Base-by-base conservation (phyloP, 2,113 vertebrate genomes). In the sheep (Ovis aries) region DNA sequence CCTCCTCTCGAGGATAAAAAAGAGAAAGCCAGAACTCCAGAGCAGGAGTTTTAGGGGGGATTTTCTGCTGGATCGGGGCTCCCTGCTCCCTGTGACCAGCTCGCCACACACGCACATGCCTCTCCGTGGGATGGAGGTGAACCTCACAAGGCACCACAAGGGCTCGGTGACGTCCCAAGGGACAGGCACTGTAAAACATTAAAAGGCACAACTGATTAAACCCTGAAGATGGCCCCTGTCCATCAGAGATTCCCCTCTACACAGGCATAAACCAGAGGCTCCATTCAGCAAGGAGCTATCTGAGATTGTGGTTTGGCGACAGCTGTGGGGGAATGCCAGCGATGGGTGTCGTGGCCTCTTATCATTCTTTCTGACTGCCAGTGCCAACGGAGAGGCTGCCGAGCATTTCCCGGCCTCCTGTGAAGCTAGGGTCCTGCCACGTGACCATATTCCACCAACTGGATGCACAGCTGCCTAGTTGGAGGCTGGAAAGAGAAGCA, bases 21-120 rank as follows among this genome's bases (percentile, higher is more conserved):
- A n/a, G 84, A 31, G 10, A 29, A 64, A 60, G 36, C 52, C 11
- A 27, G 2, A 33, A 29, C 43, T 57, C 27, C 21, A 2, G 48
- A 78, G 33, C 16, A 86, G n/a, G 36, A 55, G 6, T 2, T 33
- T 3, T 7, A 19, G 52, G 33, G 33, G 36, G 50, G 10, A 7
- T 33, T 67, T 93, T 53, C 59, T 89, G 48, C 86, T 93, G 90
- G 40, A 19, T 84, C 59, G 82, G 74, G n/a, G 52, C 16, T 45
- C 6, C 48, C 40, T 59, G 62, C 55, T 29, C 15, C 48, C 43
- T 10, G 2, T 10, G 8, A 11, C 1, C 52, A 31, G 36, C 21
- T 50, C 5, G 5, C 27, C 74, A 27, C n/a, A 9, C 11, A 3
- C 25, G 16, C 3, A 3, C 15, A 17, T 2, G 0, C 78, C 77